phyloP scores from a whole-genome alignment of 2,797 vertebrate genomes.

The Hipposideros larvatus region DNA sequence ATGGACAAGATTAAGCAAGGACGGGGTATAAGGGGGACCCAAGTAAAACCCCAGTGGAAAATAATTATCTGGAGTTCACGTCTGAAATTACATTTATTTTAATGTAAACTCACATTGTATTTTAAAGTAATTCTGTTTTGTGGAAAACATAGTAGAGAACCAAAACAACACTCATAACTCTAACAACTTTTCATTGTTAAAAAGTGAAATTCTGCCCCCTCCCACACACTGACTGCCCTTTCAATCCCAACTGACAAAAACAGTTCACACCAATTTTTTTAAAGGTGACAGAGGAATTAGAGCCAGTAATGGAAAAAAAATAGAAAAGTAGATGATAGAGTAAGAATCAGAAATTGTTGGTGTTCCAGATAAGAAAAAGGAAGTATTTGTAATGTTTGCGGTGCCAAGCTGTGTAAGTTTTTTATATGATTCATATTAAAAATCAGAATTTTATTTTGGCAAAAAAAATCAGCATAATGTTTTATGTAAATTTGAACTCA shows the following conservation, averaged over 20 bases:
- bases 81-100: not conserved
- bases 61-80: not conserved
- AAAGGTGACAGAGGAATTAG: not conserved
- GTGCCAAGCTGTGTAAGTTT: not conserved
- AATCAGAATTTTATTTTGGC: constrained; percentile 8
- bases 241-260: not conserved
- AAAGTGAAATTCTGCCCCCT: not conserved
- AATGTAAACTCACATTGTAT: not conserved
- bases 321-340: not conserved
- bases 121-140: not conserved
- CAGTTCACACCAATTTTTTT: not conserved
- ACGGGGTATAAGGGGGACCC: not conserved
- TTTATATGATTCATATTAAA: constrained; percentile 7
- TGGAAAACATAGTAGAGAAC: not conserved
- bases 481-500: constrained; percentile 40
- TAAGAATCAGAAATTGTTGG: not conserved
- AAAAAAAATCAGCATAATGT: constrained; percentile 14
- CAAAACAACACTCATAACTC: not conserved
- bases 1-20: not conserved
- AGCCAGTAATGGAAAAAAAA: not conserved
- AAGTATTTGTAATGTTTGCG: not conserved
- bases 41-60: not conserved
- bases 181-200: not conserved
- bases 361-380: not conserved
- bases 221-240: not conserved